Conservation (phyloP, 2,797 vertebrate genomes). For the Enteromius argenteus region DNA sequence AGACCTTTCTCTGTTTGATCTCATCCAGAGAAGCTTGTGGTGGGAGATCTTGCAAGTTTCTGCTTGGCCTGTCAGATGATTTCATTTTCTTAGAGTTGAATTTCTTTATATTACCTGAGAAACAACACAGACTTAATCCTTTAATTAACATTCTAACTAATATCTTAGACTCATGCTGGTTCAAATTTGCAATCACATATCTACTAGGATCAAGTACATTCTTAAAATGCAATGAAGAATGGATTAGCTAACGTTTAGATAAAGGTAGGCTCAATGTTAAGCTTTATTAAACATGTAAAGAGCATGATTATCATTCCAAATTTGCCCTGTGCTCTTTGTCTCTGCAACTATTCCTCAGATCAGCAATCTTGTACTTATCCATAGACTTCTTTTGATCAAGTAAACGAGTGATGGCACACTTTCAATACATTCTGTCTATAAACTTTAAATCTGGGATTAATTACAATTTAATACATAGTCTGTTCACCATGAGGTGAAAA, state of each 20-base stretch:
- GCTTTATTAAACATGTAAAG: neutral
- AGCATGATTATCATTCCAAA: neutral
- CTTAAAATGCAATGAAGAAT: neutral
- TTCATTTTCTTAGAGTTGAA: conserved; percentile 88
- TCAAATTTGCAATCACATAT: neutral
- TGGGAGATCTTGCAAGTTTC: conserved; percentile 85
- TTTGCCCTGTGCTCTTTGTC: neutral
- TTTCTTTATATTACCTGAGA: conserved; percentile 89
- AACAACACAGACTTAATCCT: neutral
- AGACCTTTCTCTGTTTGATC: conserved; percentile 93
- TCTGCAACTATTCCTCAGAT: conserved; percentile 1
- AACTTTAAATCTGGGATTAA: neutral
- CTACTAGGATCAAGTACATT: neutral
- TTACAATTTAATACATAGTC: neutral
- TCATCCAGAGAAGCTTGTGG: conserved; percentile 87
- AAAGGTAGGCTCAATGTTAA: neutral
- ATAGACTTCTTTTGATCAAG: neutral
- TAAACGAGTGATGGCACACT: neutral
- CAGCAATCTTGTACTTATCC: neutral
- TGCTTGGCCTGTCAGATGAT: conserved; percentile 84
- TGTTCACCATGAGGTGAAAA: neutral
- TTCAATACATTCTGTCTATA: neutral
- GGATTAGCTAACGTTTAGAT: neutral
- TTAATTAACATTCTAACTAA: conserved; percentile 6
- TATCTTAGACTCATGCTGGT: neutral